A percentile compares a stretch with the other conserved stretches of the same genome.
phyloP scores from a whole-genome alignment of 2,113 vertebrate species.

The Microcebus ravelobensis region DNA sequence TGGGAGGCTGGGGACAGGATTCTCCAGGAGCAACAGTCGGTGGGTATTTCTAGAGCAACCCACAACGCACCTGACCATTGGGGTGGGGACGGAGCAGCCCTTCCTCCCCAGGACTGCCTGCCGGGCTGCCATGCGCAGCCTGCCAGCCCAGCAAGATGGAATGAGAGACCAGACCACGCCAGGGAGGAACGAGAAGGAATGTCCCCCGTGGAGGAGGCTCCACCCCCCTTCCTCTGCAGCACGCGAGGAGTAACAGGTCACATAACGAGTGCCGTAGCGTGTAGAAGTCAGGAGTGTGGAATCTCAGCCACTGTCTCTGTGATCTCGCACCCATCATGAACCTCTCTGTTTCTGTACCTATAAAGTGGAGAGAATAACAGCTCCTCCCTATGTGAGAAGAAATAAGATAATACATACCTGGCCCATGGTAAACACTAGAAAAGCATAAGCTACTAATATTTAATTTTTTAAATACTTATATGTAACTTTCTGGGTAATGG shows the following conservation, averaged over 20 bases:
- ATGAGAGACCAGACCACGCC: not conserved
- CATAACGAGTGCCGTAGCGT: accelerated
- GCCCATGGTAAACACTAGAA: not conserved
- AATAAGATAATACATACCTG: not conserved
- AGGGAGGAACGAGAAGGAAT: not conserved
- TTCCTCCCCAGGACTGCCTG: not conserved
- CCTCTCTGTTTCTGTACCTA: not conserved
- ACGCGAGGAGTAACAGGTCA: not conserved
- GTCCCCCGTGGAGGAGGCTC: not conserved
- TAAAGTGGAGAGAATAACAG: not conserved
- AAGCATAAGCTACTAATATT: not conserved
- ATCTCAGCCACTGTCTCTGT: not conserved
- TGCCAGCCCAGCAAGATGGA: not conserved
- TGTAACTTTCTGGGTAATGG: not conserved
- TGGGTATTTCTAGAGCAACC: not conserved
- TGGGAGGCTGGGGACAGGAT: not conserved
- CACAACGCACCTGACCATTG: accelerated
- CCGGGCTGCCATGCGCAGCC: accelerated
- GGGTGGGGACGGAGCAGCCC: accelerated
- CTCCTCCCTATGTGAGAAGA: not conserved
- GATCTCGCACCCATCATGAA: not conserved
- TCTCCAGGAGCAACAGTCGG: no score
- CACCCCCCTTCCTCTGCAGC: not conserved
- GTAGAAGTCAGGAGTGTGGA: no score
- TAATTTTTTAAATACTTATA: not conserved